These are phyloP conservation scores for Balaenoptera acutorostrata DNA, from an alignment of 2,113 vertebrate genomes.

Conservation along the genomic window DNA sequence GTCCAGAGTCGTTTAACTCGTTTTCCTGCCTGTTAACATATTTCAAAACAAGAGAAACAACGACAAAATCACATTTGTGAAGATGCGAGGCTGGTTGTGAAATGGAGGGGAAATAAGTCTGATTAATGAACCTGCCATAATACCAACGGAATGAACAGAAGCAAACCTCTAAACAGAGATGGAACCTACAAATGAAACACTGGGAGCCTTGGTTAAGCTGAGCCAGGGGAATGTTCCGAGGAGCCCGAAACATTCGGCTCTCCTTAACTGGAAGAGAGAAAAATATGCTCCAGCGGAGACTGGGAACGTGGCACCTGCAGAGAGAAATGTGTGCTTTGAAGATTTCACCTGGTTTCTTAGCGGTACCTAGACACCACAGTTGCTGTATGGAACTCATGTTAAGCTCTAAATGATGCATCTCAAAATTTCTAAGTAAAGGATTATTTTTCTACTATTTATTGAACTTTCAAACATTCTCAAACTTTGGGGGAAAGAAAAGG, in stretches of 20 bases:
- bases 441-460: constrained; percentile 99
- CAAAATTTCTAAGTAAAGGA: constrained; percentile 90
- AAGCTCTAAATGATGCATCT: constrained; percentile 80
- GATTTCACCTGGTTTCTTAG: neutral
- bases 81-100: constrained; percentile 37
- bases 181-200: constrained; percentile 49
- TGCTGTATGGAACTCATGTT: constrained; percentile 47
- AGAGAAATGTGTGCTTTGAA: neutral
- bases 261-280: constrained; percentile 77
- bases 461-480: constrained; percentile 81
- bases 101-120: constrained; percentile 22
- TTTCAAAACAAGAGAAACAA: neutral
- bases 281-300: constrained; percentile 31
- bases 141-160: constrained; percentile 54
- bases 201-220: constrained; percentile 61
- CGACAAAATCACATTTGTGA: neutral
- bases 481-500: constrained; percentile 68
- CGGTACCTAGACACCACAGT: neutral
- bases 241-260: constrained; percentile 62
- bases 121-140: constrained; percentile 69
- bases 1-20: neutral
- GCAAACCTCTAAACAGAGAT: constrained; percentile 64
- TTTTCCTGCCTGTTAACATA: neutral
- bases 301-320: neutral
- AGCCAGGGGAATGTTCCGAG: constrained; percentile 66